phyloP scores from a whole-genome alignment of 2,113 vertebrate species.

The Sphaerodactylus townsendi region DNA sequence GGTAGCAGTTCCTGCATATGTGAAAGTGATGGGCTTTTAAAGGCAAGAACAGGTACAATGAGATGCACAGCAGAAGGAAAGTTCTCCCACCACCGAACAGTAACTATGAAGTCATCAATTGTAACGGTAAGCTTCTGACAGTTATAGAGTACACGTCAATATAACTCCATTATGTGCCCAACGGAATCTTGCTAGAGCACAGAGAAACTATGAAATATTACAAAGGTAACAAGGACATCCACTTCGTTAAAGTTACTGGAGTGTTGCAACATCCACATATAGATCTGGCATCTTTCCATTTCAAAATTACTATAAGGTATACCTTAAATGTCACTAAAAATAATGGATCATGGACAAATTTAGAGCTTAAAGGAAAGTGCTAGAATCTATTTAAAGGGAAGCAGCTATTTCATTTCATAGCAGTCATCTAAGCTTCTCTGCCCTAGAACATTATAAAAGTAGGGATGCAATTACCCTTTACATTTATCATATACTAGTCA shows the following conservation, averaged over 20 bases:
- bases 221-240: background rate
- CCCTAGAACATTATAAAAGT: background rate
- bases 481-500: too few relatives aligned
- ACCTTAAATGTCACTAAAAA: background rate
- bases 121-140: background rate
- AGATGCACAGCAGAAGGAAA: background rate
- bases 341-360: background rate
- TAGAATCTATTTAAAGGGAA: background rate
- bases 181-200: background rate
- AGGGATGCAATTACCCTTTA: background rate
- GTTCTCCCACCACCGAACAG: background rate
- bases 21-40: background rate
- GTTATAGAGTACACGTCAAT: background rate
- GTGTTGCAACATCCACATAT: background rate
- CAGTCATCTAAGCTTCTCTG: background rate
- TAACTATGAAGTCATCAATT: background rate
- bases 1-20: background rate
- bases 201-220: background rate
- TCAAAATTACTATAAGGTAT: background rate
- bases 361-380: background rate
- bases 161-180: background rate
- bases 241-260: background rate
- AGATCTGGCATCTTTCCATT: background rate
- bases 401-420: too few relatives aligned
- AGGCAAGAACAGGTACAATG: background rate